Evolutionary conservation across 2,113 vertebrate species (phyloP).

Genomic region (Pholis gunnellus): DNA sequence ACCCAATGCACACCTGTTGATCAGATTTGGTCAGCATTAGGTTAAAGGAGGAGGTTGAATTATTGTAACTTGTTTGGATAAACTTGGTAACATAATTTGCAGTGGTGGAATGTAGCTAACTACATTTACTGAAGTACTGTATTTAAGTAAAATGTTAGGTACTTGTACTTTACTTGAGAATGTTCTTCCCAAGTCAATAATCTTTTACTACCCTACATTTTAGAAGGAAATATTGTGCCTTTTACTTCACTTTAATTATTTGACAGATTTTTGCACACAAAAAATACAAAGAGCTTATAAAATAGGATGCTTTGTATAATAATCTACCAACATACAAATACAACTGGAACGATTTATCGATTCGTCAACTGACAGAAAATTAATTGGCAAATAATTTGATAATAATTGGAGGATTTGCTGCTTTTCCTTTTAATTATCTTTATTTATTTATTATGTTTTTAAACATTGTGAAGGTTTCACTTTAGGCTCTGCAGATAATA

Average conservation of each 20-base stretch:
- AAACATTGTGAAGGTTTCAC: too few relatives aligned
- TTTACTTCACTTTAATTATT: too few relatives aligned
- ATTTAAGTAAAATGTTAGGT: not conserved
- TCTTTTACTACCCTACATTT: not conserved
- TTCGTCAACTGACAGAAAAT: not conserved
- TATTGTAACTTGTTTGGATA: not conserved
- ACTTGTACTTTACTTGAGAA: not conserved
- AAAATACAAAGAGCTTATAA: not conserved
- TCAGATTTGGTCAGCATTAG: not conserved
- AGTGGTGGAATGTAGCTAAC: not conserved
- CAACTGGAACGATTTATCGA: not conserved
- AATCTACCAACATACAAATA: not conserved
- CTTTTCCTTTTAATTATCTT: not conserved
- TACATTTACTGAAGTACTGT: not conserved
- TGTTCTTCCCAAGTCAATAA: not conserved
- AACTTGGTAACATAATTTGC: not conserved
- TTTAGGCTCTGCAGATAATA: too few relatives aligned
- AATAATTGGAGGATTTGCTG: not conserved
- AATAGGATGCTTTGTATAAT: not conserved
- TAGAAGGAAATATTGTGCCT: not conserved
- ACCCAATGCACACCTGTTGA: slow-evolving; percentile 1
- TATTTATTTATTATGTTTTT: not conserved
- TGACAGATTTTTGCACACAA: not conserved
- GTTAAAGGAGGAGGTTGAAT: not conserved
- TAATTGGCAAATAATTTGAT: not conserved